Percentiles rank a stretch among this genome's conserved stretches.
These are phyloP conservation scores for Rhyacophila brunnea DNA, from an alignment of 1,140 invertebrate species.

Conservation along the genomic window DNA sequence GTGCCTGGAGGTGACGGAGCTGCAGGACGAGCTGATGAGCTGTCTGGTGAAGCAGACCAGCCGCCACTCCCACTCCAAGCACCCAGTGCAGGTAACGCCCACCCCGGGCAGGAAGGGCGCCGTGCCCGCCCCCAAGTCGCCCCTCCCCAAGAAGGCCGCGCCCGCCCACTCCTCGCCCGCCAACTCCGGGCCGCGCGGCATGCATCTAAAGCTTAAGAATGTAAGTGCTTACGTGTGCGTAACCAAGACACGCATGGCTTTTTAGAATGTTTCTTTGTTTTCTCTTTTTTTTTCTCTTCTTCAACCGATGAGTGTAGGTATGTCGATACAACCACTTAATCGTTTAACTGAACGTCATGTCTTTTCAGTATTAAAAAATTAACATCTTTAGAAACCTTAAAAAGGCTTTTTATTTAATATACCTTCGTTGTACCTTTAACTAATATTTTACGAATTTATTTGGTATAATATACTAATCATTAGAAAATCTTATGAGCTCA, in stretches of 20 bases:
- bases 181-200: slow-evolving; percentile 34
- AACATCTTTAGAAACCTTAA: no score
- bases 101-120: slow-evolving; percentile 43
- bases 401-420: no score
- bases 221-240: slow-evolving; percentile 42
- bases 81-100: slow-evolving; percentile 87
- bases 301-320: no score
- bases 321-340: no score
- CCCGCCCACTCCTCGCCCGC: slow-evolving; percentile 13
- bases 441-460: no score
- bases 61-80: slow-evolving; percentile 78
- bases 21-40: slow-evolving; percentile 90
- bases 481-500: no score
- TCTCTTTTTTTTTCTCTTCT: no score
- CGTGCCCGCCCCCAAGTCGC: slow-evolving; percentile 49
- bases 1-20: slow-evolving; percentile 82
- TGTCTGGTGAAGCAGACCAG: slow-evolving; percentile 91
- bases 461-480: no score
- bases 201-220: slow-evolving; percentile 47
- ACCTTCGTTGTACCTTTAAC: no score
- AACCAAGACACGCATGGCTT: slow-evolving; percentile 27
- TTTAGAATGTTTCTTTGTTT: background rate
- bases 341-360: no score
- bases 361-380: no score
- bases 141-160: slow-evolving; percentile 50